Base-by-base conservation (phyloP, 2,797 vertebrate species). In the Lacerta viridis region DNA sequence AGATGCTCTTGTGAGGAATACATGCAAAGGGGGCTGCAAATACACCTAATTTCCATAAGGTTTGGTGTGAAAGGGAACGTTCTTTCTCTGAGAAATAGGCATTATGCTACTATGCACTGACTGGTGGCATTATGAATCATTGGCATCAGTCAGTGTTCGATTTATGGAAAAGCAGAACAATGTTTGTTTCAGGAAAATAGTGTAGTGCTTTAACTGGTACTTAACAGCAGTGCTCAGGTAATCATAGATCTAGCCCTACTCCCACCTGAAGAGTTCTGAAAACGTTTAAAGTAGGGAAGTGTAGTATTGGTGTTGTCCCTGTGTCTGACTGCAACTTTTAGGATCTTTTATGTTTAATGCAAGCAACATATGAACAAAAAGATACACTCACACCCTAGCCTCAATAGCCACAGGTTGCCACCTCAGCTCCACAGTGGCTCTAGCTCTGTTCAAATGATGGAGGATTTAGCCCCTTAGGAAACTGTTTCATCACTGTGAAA, bases 1-100 rank as follows among this genome's bases (percentile, higher is more conserved):
- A 87, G 89, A 90, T 83, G 18, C 88, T 92, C 93, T 55, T 92
- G 92, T 92, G 92, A 94, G 95, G 93, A 95, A 93, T 94, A 96
- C 94, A 94, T 91, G 91, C 90, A 86, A 93, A 93, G 59, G 72
- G 86, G 36, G 36, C 80, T 93, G 76, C 25, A 87, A 93, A 85
- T 91, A 80, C 93, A 88, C 94, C 89, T 92, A 92, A 92, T 92
- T 93, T 94, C 92, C 91, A 92, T 93, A 94, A 88, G 74, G 91
- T 92, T 91, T 91, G 89, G 88, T 91, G 89, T 83, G 84, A 86
- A 84, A 94, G 88, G 29, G 84, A 55, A 39, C 64, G 9, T 59
- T 85, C 86, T 90, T 59, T 85, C 86, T 90, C 80, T 91, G 87
- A 92, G 86, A 92, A 82, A 88, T 55, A 91, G 5, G 15, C 5